A percentile compares a stretch with the other conserved stretches of the same genome.
These are phyloP conservation scores for Cygnus atratus DNA, from an alignment of 2,113 vertebrate genomes.

Conservation along the genomic window DNA sequence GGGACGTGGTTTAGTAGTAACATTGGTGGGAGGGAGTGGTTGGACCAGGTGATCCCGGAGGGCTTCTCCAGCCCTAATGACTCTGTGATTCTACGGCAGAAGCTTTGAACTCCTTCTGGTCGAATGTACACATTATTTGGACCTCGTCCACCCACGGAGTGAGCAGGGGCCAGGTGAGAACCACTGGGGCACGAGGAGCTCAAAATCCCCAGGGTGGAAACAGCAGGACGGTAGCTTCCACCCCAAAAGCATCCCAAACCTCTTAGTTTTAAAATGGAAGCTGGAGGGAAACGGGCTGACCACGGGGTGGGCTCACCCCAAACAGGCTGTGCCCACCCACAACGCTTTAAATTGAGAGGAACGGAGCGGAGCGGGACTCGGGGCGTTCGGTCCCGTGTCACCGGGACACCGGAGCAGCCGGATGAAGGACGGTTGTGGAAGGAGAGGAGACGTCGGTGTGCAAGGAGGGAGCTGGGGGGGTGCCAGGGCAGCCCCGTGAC, in stretches of 20 bases:
- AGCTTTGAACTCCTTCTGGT: background rate
- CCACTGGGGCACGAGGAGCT: background rate
- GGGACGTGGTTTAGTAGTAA: too few relatives aligned
- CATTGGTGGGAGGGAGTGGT: too few relatives aligned
- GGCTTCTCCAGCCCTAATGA: too few relatives aligned
- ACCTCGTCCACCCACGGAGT: too few relatives aligned
- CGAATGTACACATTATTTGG: fast-evolving
- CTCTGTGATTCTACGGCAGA: background rate
- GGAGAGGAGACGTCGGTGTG: background rate
- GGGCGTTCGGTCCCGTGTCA: fast-evolving
- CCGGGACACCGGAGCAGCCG: too few relatives aligned
- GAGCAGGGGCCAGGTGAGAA: background rate
- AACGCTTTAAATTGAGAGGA: fast-evolving
- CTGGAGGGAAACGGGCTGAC: background rate
- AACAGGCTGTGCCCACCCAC: background rate
- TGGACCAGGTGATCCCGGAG: too few relatives aligned
- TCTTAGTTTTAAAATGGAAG: fast-evolving
- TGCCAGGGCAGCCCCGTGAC: background rate
- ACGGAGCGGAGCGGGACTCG: background rate
- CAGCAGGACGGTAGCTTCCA: background rate
- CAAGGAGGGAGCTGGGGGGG: background rate
- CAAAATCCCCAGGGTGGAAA: background rate
- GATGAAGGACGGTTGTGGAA: too few relatives aligned
- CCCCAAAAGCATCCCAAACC: too few relatives aligned
- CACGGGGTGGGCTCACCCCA: fast-evolving